Base-by-base conservation (phyloP, 2,797 vertebrate species). In the Taenioides sp. region DNA sequence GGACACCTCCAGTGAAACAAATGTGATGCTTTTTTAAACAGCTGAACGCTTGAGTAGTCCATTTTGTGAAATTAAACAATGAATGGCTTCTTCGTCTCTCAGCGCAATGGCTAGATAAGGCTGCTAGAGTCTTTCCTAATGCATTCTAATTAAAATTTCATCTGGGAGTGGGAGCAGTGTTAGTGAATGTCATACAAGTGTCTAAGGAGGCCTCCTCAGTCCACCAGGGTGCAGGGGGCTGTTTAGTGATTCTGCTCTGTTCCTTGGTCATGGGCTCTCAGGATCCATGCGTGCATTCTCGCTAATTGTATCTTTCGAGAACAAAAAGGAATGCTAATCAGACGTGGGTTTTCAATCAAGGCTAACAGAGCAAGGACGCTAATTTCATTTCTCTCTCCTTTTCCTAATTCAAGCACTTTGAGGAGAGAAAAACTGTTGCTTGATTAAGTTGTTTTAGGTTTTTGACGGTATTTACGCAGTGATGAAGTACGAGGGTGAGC, bases 111-210 rank as follows among this genome's bases (percentile, higher is more conserved):
- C 69, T 67, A 75, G 73, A 72, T 40, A 22, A 61, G 71, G 69
- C 73, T 66, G 74, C 80, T 55, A 74, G 66, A 77, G 80, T 86
- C 74, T 6, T 65, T 5, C 63, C 85, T 93, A 92, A 93, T 91
- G 89, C 78, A 68, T 88, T 91, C 87, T 92, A 91, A 94, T 93
- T 90, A 92, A 91, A 92, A 92, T 91, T 88, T 92, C 74, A 88
- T 90, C 84, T 92, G 76, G 73, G 84, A 91, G 80, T 81, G 77
- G 67, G 91, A 86, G 37, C 75, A 27, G 82, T 78, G 86, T 90
- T 85, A 78, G 82, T 81, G 87, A 88, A 92, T 93, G 92, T 93
- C 86, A 89, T 87, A 94, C 89, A 92, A 91, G 85, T 84, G 87
- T 87, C 88, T 83, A 61, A 80, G 82, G 87, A 88, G 80, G 71